phyloP scores from a whole-genome alignment of 2,888 invertebrate species.

The Sylvicola fuscatus region DNA sequence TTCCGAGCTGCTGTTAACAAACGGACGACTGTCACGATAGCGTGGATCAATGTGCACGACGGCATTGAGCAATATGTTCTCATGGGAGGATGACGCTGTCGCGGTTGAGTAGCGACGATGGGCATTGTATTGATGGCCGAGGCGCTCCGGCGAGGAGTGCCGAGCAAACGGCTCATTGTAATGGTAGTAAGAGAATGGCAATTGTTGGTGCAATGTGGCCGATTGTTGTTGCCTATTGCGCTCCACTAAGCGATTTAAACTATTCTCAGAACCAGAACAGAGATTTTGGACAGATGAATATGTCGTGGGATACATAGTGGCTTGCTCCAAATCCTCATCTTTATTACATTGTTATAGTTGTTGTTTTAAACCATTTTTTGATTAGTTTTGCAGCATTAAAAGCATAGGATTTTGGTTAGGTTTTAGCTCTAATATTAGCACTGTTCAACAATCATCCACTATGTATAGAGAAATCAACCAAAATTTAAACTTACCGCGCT shows the following conservation, averaged over 20 bases:
- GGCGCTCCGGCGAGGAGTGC: conserved; percentile 2
- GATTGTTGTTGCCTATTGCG: conserved; percentile 13
- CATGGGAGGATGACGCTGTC: conserved; percentile 10
- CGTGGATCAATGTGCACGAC: conserved; percentile 23
- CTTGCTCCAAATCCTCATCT: conserved; percentile 1
- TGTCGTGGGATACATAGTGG: not conserved
- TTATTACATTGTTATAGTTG: not conserved
- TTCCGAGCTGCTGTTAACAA: conserved; percentile 18
- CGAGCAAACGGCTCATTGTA: not conserved
- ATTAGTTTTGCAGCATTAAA: no score
- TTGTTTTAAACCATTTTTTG: no score
- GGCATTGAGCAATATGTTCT: conserved; percentile 16
- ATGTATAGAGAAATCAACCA: not conserved
- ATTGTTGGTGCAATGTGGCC: conserved; percentile 11
- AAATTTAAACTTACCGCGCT: conserved; percentile 36
- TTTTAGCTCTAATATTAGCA: not conserved
- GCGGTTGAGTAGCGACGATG: not conserved
- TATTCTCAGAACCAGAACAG: conserved; percentile 23
- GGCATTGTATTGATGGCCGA: not conserved
- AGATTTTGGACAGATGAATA: conserved; percentile 3
- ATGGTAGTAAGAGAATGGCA: not conserved
- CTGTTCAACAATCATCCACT: not conserved
- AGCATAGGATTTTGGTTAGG: not conserved
- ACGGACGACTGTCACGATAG: conserved; percentile 23
- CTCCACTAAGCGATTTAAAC: conserved; percentile 17